Evolutionary conservation across 1,140 invertebrate genomes (phyloP).

Genomic region (Idris sp.): DNA sequence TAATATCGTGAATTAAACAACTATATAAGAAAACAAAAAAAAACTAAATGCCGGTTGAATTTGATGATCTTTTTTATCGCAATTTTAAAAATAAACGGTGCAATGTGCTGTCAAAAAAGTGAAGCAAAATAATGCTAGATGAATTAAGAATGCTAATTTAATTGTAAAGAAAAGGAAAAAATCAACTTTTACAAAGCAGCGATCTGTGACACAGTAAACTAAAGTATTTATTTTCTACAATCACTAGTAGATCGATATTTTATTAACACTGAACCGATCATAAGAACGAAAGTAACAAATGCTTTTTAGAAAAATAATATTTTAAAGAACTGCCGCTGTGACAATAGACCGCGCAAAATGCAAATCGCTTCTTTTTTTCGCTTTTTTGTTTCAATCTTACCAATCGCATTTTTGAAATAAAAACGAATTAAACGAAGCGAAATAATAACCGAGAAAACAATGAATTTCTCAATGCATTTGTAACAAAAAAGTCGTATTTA

Average conservation of each 20-base stretch:
- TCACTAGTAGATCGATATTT: conserved; percentile 68
- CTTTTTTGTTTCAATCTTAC: conserved; percentile 10
- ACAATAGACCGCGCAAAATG: conserved; percentile 63
- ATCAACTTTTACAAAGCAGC: conserved; percentile 64
- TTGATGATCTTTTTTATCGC: conserved; percentile 34
- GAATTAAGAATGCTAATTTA: conserved; percentile 51
- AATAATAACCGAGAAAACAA: neutral
- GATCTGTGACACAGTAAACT: conserved; percentile 72
- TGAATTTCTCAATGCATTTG: conserved; percentile 42
- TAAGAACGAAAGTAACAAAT: conserved; percentile 36
- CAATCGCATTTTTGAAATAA: conserved; percentile 23
- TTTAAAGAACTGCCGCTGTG: conserved; percentile 67
- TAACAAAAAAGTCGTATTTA: conserved; percentile 25
- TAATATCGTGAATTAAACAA: no score
- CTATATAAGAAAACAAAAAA: no score
- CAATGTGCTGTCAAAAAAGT: conserved; percentile 55
- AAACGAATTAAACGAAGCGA: neutral
- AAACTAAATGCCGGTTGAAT: conserved; percentile 48
- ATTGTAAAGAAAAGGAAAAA: conserved; percentile 23
- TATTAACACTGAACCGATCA: conserved; percentile 65
- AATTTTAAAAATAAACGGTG: conserved; percentile 56
- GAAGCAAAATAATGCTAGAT: conserved; percentile 22
- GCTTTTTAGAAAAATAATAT: conserved; percentile 63
- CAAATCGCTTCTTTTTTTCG: conserved; percentile 16
- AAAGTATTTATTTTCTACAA: conserved; percentile 72